Conservation (phyloP, 2,888 invertebrate genomes). For the Dolomedes plantarius region DNA sequence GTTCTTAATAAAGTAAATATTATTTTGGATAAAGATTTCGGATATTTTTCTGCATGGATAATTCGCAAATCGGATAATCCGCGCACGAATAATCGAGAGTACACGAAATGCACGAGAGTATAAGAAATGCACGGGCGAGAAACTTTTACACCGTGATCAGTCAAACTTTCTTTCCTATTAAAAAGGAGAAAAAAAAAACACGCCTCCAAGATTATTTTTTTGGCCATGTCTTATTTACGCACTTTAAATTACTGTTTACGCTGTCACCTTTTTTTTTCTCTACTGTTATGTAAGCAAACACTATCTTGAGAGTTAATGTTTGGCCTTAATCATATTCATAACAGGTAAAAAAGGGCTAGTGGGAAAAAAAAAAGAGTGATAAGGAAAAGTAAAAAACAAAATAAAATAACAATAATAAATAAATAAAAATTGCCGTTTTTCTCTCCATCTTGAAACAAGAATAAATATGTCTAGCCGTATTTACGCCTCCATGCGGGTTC, state of each 20-base stretch:
- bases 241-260: neutral
- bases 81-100: no score
- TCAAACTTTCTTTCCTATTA: neutral
- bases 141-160: neutral
- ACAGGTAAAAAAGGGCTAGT: neutral
- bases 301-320: no score
- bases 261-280: neutral
- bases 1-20: no score
- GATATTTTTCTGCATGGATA: no score
- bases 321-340: no score
- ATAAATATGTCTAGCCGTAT: slow-evolving; percentile 24
- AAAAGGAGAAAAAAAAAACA: neutral
- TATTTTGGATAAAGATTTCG: no score
- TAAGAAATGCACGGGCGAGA: neutral
- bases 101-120: no score
- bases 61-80: no score
- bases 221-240: neutral
- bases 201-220: neutral
- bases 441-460: slow-evolving; percentile 2
- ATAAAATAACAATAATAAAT: no score
- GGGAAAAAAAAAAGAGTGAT: neutral
- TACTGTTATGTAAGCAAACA: neutral
- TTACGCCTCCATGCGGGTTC: slow-evolving; percentile 30
- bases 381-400: neutral
- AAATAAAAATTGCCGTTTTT: no score